A percentile compares a stretch with the other conserved stretches of the same genome.
Evolutionary conservation across 1,140 invertebrate genomes (phyloP).

Genomic region (Atta cephalotes): DNA sequence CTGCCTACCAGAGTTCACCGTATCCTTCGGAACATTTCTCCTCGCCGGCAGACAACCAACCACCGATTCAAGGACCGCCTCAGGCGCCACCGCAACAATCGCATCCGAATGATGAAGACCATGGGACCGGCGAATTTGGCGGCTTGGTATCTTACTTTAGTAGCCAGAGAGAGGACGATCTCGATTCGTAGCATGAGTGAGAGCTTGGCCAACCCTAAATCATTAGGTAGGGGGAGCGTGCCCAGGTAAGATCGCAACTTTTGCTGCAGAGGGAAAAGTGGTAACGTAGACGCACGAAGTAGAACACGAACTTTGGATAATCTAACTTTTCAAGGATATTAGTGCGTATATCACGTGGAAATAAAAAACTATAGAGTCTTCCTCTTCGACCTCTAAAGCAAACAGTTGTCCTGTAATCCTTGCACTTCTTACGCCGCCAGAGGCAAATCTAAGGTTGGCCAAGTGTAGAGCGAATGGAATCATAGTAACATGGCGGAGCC

Average conservation of each 20-base stretch:
- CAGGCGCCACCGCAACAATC: conserved; percentile 74
- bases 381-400: conserved; percentile 74
- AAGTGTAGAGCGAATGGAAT: conserved; percentile 61
- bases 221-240: conserved; percentile 50
- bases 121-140: conserved; percentile 91
- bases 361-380: conserved; percentile 71
- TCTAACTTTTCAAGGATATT: not conserved
- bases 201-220: conserved; percentile 83
- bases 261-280: conserved; percentile 66
- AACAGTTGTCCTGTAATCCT: conserved; percentile 67
- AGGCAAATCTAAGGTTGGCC: conserved; percentile 71
- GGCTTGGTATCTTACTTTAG: conserved; percentile 95
- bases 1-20: conserved; percentile 83
- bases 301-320: not conserved
- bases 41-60: conserved; percentile 79
- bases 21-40: conserved; percentile 83
- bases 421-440: conserved; percentile 42
- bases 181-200: conserved; percentile 87
- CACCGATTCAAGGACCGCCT: conserved; percentile 79
- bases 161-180: conserved; percentile 92
- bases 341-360: not conserved
- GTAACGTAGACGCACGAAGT: not conserved
- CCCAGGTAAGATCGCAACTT: conserved; percentile 67
- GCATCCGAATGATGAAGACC: conserved; percentile 83
- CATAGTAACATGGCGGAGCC: conserved; percentile 62